These are phyloP conservation scores for Macaria notata DNA, from an alignment of 2,888 invertebrate species.

Conservation along the genomic window DNA sequence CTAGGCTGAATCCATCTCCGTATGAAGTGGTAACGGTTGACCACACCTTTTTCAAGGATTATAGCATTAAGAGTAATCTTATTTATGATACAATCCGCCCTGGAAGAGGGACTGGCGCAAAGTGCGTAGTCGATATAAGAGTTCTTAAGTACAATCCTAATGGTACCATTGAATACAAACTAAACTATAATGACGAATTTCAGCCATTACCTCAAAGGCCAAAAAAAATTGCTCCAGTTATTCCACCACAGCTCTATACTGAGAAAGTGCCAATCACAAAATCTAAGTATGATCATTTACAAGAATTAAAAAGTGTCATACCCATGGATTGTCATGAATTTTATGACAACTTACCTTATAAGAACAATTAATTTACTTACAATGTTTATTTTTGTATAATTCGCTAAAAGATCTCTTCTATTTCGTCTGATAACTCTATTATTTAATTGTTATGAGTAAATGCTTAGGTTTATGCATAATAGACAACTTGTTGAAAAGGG, in stretches of 20 bases:
- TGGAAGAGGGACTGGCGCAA: conserved; percentile 1
- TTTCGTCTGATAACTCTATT: no score
- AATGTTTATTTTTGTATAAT: background rate
- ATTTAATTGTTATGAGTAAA: no score
- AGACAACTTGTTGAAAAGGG: no score
- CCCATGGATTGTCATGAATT: background rate
- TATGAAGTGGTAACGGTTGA: conserved; percentile 1
- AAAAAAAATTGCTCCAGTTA: background rate
- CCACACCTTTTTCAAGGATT: conserved; percentile 8
- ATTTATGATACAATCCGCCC: conserved; percentile 10
- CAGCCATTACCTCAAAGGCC: background rate
- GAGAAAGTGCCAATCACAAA: background rate
- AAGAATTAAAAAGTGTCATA: background rate
- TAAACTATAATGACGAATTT: background rate
- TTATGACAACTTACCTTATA: background rate
- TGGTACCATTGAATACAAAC: conserved; percentile 1
- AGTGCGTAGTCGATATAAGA: conserved; percentile 2
- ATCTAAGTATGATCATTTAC: background rate
- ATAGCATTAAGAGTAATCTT: background rate
- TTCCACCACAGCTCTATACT: background rate
- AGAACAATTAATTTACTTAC: background rate
- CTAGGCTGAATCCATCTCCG: conserved; percentile 1
- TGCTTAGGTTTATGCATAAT: no score
- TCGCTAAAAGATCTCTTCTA: background rate
- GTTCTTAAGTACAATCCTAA: conserved; percentile 3